Evolutionary conservation across 2,113 vertebrate genomes (phyloP), one percentile per base, ranked within the genome.

Genomic region (Tinamus guttatus): DNA sequence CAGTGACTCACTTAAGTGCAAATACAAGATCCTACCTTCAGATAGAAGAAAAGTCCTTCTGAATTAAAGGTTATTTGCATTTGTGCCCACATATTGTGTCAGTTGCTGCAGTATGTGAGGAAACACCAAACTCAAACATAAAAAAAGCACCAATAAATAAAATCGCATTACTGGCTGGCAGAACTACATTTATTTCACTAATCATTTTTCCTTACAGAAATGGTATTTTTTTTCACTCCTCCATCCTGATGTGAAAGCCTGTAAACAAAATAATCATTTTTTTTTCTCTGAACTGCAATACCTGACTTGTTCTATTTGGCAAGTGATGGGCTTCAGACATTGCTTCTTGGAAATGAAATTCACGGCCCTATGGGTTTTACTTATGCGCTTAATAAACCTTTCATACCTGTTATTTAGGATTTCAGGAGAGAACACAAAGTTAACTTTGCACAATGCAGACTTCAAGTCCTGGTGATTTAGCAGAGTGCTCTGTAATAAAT

Each of bases 381-480:
- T 93, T 74, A 62, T 62, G 89, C 86, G 80, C 85, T 81, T 94
- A 90, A 70, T 93, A 95, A 93, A 91, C 45, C 41, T 81, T 88
- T 90, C 75, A 60, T 52, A 77, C n/a, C 59, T 92, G 30, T 84
- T 88, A 76, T 80, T 84, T 82, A 97, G 78, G 38, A 41, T 6
- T 79, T 60, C 60, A 94, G 82, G 11, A 16, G 88, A 64, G 70
- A 36, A 79, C 32, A 71, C 27, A 91, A 96, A 70, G 79, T 34
- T 60, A 87, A 89, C 65, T 95, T 45, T 45, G 21, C 78, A 81
- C 45, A 83, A 36, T 87, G 71, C 54, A 94, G 92, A 81, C 49
- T 77, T 85, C 30, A 54, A 81, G 80, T 80, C 54, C 62, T 41
- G 32, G 71, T 45, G 64, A 89, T 89, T 89, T 78, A 90, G 82